A percentile compares a stretch with the other conserved stretches of the same genome.
phyloP scores from a whole-genome alignment of 2,888 invertebrate genomes.

The Allolobophora icterica region DNA sequence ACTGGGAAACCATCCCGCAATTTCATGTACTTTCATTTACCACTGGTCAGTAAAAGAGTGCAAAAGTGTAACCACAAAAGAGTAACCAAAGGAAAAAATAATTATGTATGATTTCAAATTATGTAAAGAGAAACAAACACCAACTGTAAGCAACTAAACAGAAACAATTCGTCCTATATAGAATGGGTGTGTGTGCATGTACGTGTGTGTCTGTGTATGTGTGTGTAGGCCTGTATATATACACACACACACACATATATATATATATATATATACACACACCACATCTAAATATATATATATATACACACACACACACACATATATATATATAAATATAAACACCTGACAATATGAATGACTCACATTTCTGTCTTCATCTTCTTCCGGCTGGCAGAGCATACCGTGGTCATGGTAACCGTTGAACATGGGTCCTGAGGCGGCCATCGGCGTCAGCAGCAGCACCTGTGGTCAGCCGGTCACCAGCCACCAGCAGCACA shows the following conservation, averaged over 20 bases:
- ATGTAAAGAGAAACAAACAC: neutral
- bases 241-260: too few species aligned
- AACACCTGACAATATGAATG: neutral
- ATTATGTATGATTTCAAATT: neutral
- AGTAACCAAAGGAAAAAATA: too few species aligned
- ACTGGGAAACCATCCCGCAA: too few species aligned
- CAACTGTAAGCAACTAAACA: neutral
- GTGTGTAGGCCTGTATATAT: neutral
- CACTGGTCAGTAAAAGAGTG: too few species aligned
- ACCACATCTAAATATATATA: too few species aligned
- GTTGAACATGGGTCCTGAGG: constrained; percentile 24
- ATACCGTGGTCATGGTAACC: constrained; percentile 26
- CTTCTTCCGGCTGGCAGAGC: neutral
- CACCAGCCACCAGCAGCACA: constrained; percentile 13
- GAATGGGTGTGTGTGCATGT: neutral
- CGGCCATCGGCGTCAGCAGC: constrained; percentile 12
- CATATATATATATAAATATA: neutral
- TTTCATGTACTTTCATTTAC: too few species aligned
- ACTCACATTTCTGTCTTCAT: constrained; percentile 22
- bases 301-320: too few species aligned
- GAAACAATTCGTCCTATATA: neutral
- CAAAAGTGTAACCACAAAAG: too few species aligned
- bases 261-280: too few species aligned
- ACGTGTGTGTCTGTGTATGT: neutral
- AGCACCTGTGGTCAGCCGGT: constrained; percentile 17